Base-by-base conservation (phyloP, 2,113 vertebrate genomes). In the Tachysurus fulvidraco region DNA sequence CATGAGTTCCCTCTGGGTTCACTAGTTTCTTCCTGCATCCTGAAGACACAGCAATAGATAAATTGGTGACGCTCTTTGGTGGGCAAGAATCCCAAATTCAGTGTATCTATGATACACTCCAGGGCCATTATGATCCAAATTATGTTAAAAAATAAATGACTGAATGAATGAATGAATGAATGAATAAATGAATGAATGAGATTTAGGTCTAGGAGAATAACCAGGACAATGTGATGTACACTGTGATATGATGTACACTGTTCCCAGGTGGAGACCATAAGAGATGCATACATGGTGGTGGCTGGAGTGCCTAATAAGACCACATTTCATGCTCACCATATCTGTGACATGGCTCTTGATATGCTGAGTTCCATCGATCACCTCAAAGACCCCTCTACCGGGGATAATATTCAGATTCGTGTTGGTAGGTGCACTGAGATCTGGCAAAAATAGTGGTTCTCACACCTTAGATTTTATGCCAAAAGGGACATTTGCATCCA, bases 351-450 rank as follows among this genome's bases (percentile, higher is more conserved):
- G 94, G 94, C 93, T 8, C 88, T 95, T 83, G 94, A 95, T 88
- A 95, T 95, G 94, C 86, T 95, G 87, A 95, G 94, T 90, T 95
- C 94, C 89, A 95, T 95, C 11, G 93, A 95, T 88, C 94, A 95
- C 89, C 93, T 96, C 1, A 95, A 94, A 90, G 94, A 95, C 85
- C 94, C 94, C 4, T 95, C 95, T 55, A 93, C 94, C 0, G 92
- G 94, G 16, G 94, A 95, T 84, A 94, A 94, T 81, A 94, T 95
- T 87, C 94, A 95, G 92, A 95, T 95, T 90, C 81, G 94, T 91
- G 94, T 94, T 36, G 95, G 88, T 95, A 87, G 91, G 95, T 85
- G 74, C 12, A 88, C 14, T 41, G 65, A 28, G 69, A 83, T 10
- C 16, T 67, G 13, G 10, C 46, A 36, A 64, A 71, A 69, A 62